Evolutionary conservation across 2,888 invertebrate species (phyloP), one percentile per base, ranked within the genome.

Genomic region (Caenorhabditis doughertyi): DNA sequence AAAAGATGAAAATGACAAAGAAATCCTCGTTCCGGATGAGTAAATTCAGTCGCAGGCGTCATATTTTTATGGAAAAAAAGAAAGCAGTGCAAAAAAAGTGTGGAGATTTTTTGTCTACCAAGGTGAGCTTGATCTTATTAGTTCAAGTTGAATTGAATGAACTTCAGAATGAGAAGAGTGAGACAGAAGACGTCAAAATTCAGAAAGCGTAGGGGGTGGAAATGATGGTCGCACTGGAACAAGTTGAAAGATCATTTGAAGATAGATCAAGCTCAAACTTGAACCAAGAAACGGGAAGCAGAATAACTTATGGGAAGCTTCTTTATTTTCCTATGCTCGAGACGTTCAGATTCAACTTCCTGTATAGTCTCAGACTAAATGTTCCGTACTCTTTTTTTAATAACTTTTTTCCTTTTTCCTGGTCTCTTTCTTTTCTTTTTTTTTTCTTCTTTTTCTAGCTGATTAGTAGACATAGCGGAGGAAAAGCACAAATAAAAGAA

Each of bases 401-500:
- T 49, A 51, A 65, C 32, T 51, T 16, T 23, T 23, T 51, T 51
- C 65, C 49, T 65, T n/a, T 47, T 65, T 18, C 25, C 32, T 7
- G 27, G 49, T 16, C 18, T 51, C n/a, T n/a, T 25, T 47, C 29
- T 21, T 42, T 9, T 11, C 64, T 18, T 27, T 56, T 18, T 47
- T 39, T n/a, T 18, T 25, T 16, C 49, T 49, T 23, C 35, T 49
- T 39, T 23, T 62, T 42, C 32, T 32, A 23, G 23, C 23, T 60
- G 27, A 53, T 51, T 53, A 60, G 39, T 53, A 62, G 64, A 77
- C 67, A 77, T 29, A 49, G 58, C 39, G 29, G 60, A 74, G 55
- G 64, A 77, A 49, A 56, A 60, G 67, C 44, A 76, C 67, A 76
- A 76, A 76, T 9, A 76, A 58, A 64, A 21, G 25, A 53, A 53